These are phyloP conservation scores for Chymomyza fuscimana DNA, from an alignment of 2,888 invertebrate genomes.

Conservation along the genomic window DNA sequence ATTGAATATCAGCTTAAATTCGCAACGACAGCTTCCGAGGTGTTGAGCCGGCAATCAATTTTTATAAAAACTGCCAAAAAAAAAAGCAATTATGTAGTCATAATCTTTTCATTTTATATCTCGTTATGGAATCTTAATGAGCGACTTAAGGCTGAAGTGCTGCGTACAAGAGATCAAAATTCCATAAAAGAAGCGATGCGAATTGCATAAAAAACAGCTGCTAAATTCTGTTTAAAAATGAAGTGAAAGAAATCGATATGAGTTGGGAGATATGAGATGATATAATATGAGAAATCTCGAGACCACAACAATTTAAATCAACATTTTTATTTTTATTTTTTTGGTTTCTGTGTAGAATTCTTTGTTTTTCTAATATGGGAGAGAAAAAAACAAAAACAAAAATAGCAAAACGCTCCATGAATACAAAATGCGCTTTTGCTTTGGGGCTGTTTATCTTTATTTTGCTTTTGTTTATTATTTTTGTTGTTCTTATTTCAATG, in stretches of 20 bases:
- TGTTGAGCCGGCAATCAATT: neutral
- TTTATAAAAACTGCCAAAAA: neutral
- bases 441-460: constrained; percentile 1
- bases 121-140: constrained; percentile 66
- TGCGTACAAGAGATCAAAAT: neutral
- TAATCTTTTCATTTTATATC: neutral
- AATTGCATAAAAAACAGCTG: constrained; percentile 7
- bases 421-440: constrained; percentile 45
- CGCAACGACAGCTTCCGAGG: neutral
- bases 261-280: constrained; percentile 1
- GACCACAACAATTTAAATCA: neutral
- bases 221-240: constrained; percentile 4
- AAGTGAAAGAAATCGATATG: neutral
- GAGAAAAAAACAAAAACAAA: constrained; percentile 36
- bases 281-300: neutral
- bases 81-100: constrained; percentile 4
- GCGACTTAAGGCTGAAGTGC: constrained; percentile 50
- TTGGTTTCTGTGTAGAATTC: neutral
- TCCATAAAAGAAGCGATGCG: constrained; percentile 35
- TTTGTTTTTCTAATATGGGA: constrained; percentile 6
- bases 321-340: neutral
- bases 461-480: neutral
- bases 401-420: constrained; percentile 52
- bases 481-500: neutral
- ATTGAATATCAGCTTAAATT: neutral